Percentiles rank a stretch among this genome's conserved stretches.
These are phyloP conservation scores for Tribolium castaneum DNA, from an alignment of 1,140 invertebrate genomes.

Conservation along the genomic window DNA sequence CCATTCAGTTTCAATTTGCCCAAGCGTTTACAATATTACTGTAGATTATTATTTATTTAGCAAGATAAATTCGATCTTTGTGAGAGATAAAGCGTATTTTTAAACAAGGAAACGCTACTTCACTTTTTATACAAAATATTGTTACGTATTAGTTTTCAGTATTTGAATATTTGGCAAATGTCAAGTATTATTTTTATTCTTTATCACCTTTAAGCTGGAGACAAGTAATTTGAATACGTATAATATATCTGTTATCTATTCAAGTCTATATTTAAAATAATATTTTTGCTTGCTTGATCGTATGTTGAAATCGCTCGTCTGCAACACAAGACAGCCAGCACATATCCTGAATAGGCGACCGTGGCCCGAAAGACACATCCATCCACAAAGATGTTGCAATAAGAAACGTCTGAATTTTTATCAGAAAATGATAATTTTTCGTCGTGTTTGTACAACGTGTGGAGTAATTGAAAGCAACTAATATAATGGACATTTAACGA, in stretches of 20 bases:
- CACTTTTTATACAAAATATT: no score
- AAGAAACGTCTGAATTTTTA: not conserved
- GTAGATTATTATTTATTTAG: not conserved
- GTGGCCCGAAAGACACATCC: constrained; percentile 19
- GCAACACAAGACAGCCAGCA: not conserved
- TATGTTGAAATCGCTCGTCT: not conserved
- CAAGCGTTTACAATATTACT: no score
- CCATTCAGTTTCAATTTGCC: no score
- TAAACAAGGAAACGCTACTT: no score
- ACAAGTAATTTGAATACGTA: no score
- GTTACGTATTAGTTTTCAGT: no score
- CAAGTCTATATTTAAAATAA: no score
- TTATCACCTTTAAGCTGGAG: no score
- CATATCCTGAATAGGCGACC: not conserved
- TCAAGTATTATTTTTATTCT: no score
- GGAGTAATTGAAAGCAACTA: constrained; percentile 13
- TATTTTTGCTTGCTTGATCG: not conserved
- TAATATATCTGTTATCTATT: no score
- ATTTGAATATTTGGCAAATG: no score
- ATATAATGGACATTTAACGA: constrained; percentile 30
- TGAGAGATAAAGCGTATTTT: no score
- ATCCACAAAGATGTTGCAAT: not conserved
- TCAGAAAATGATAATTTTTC: constrained; percentile 1
- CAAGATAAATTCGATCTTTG: not conserved
- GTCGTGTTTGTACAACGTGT: not conserved